Percentiles rank a stretch among this genome's conserved stretches.
Conservation (phyloP, 2,888 invertebrate genomes). For the Sympetrum striolatum region DNA sequence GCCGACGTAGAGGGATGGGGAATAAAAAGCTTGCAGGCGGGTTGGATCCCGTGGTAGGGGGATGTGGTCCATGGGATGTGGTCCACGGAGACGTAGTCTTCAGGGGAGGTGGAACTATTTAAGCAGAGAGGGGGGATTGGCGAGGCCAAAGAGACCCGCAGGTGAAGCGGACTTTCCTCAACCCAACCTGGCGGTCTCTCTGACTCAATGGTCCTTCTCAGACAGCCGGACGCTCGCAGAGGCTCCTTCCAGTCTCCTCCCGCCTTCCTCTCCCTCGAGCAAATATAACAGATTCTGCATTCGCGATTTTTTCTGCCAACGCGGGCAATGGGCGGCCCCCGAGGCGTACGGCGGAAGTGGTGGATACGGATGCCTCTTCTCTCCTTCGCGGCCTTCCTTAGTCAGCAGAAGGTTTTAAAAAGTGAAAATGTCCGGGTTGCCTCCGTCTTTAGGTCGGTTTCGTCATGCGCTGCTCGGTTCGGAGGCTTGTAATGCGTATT, state of each 20-base stretch:
- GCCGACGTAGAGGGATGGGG: neutral
- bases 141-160: neutral
- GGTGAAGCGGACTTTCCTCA: neutral
- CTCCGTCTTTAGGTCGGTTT: no score
- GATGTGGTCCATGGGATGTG: no score
- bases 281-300: constrained; percentile 17
- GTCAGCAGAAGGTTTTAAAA: no score
- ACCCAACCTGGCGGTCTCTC: neutral
- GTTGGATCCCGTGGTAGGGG: no score
- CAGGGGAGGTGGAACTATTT: neutral
- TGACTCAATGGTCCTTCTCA: constrained; percentile 14
- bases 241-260: neutral
- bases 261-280: neutral
- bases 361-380: neutral
- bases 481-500: no score
- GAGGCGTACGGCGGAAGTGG: neutral
- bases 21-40: neutral
- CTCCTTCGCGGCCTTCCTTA: neutral
- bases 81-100: no score
- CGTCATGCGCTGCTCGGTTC: no score
- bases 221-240: constrained; percentile 7
- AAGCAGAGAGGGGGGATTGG: neutral
- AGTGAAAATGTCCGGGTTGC: no score
- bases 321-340: neutral
- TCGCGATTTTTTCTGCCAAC: constrained; percentile 27